Conservation (phyloP, 2,888 invertebrate genomes). For the Lymantria dispar region DNA sequence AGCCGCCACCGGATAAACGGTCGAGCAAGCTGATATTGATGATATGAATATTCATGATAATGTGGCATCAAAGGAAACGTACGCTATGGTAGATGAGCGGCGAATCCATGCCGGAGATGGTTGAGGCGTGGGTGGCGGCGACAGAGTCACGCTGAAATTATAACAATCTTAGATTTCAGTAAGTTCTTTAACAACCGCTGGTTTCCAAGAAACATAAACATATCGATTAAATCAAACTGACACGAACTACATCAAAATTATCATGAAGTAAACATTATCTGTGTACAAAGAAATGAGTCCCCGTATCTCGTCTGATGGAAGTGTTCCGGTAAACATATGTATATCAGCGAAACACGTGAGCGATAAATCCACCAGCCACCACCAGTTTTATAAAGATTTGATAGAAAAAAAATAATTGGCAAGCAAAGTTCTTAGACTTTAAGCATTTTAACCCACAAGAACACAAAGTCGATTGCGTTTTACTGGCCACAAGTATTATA, state of each 20-base stretch:
- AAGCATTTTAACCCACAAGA: no score
- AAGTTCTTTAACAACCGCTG: conserved; percentile 34
- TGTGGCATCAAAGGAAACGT: conserved; percentile 43
- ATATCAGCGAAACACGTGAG: conserved; percentile 39
- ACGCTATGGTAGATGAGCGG: conserved; percentile 51
- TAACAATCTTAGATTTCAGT: conserved; percentile 45
- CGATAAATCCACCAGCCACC: conserved; percentile 37
- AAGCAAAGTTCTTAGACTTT: no score
- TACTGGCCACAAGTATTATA: no score
- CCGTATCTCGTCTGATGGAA: conserved; percentile 40
- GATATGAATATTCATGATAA: conserved; percentile 54
- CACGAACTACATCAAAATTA: conserved; percentile 17
- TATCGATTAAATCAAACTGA: background rate
- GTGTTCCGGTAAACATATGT: conserved; percentile 35
- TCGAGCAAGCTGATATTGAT: conserved; percentile 20
- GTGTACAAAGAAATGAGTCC: conserved; percentile 24
- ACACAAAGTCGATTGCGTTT: no score
- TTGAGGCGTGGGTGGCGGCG: conserved; percentile 47
- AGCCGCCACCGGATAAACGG: no score
- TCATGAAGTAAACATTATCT: conserved; percentile 16
- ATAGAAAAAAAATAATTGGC: background rate
- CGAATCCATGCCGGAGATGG: conserved; percentile 52
- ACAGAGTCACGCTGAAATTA: conserved; percentile 54
- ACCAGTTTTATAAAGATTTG: conserved; percentile 37
- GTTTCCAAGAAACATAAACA: conserved; percentile 13